These are phyloP conservation scores for Motacilla tschutschensis DNA, from an alignment of 2,113 vertebrate genomes.

Conservation along the genomic window DNA sequence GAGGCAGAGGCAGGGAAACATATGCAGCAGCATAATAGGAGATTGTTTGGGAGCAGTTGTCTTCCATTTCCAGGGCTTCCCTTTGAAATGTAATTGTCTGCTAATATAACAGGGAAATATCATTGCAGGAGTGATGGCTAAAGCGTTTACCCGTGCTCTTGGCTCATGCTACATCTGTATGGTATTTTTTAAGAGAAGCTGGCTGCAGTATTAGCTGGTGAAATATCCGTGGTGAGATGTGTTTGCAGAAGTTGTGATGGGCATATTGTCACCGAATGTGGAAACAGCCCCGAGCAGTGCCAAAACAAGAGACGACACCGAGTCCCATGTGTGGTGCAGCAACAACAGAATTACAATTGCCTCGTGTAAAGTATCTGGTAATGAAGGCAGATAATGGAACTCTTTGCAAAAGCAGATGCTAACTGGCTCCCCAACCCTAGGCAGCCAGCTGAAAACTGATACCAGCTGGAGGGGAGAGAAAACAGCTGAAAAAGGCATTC, in stretches of 20 bases:
- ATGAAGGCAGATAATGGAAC: slow-evolving; percentile 66
- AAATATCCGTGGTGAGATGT: background rate
- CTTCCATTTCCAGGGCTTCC: slow-evolving; percentile 24
- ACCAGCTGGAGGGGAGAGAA: slow-evolving; percentile 27
- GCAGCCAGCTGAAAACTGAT: slow-evolving; percentile 12
- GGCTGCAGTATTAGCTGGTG: background rate
- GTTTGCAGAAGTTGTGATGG: slow-evolving; percentile 8
- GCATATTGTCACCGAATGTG: background rate
- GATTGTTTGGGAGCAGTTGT: slow-evolving; percentile 17
- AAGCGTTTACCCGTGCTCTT: background rate
- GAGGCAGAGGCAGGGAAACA: slow-evolving; percentile 5
- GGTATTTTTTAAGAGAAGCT: background rate
- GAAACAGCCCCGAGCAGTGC: background rate
- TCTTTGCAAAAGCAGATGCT: slow-evolving; percentile 56
- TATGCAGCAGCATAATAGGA: background rate
- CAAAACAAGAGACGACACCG: background rate
- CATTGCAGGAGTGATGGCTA: background rate
- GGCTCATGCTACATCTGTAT: fast-evolving
- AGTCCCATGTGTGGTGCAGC: slow-evolving; percentile 16
- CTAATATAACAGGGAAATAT: background rate
- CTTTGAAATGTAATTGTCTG: slow-evolving; percentile 43
- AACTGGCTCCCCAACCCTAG: slow-evolving; percentile 33
- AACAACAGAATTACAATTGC: slow-evolving; percentile 52
- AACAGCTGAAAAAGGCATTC: slow-evolving; percentile 35
- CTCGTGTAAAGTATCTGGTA: slow-evolving; percentile 45